These are phyloP conservation scores for Brachyhypopomus gauderio DNA, from an alignment of 2,113 vertebrate species.

Conservation along the genomic window DNA sequence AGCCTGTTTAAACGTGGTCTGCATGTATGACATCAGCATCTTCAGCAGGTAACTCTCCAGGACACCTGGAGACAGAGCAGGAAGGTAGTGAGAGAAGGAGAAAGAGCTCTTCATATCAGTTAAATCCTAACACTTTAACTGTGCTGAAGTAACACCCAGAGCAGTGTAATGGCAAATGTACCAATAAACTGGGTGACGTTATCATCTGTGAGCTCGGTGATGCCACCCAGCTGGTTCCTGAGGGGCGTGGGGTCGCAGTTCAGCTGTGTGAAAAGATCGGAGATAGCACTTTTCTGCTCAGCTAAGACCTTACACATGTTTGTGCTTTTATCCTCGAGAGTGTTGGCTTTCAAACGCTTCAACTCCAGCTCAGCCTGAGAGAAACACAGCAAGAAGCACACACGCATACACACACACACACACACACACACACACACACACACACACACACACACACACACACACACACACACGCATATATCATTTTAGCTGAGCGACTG, in stretches of 20 bases:
- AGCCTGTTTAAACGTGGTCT: too few species aligned
- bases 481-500: too few species aligned
- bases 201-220: slow-evolving; percentile 21
- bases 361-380: slow-evolving; percentile 29
- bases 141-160: too few species aligned
- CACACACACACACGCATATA: too few species aligned
- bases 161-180: background rate
- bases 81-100: background rate
- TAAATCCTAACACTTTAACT: too few species aligned
- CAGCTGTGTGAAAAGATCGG: slow-evolving; percentile 35
- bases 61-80: slow-evolving; percentile 1
- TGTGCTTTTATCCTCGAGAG: slow-evolving; percentile 9
- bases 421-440: too few species aligned
- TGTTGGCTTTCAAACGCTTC: background rate
- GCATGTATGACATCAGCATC: background rate
- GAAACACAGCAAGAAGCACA: background rate
- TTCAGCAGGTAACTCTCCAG: slow-evolving; percentile 14
- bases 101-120: background rate
- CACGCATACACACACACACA: too few species aligned
- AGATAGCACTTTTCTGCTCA: slow-evolving; percentile 26
- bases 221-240: slow-evolving; percentile 31
- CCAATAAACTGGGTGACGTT: slow-evolving; percentile 42
- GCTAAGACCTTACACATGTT: slow-evolving; percentile 23
- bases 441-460: too few species aligned
- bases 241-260: slow-evolving; percentile 31